phyloP scores from a whole-genome alignment of 1,140 invertebrate genomes.

The Penaeus indicus region DNA sequence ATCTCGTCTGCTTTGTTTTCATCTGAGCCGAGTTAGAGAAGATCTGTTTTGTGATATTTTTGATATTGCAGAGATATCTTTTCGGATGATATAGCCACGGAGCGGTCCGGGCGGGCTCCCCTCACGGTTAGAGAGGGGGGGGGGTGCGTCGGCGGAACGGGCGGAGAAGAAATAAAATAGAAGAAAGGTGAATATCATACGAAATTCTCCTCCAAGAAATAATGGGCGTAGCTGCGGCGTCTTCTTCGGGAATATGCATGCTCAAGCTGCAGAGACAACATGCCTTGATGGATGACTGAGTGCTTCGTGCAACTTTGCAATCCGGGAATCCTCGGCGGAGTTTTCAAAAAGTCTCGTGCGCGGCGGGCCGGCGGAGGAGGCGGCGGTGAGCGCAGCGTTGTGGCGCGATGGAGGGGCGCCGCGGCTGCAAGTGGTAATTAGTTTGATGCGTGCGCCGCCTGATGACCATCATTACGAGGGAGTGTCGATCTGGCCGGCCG shows the following conservation, averaged over 20 bases:
- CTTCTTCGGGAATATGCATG: conserved; percentile 37
- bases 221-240: conserved; percentile 21
- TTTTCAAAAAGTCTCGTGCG: conserved; percentile 48
- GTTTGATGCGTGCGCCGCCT: conserved; percentile 57
- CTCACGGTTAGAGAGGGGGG: neutral
- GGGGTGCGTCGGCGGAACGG: neutral
- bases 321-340: conserved; percentile 22
- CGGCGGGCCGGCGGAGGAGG: neutral
- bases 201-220: neutral
- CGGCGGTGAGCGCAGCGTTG: conserved; percentile 38
- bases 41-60: too few relatives aligned
- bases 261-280: conserved; percentile 62
- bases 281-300: conserved; percentile 62
- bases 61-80: too few relatives aligned
- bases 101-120: neutral
- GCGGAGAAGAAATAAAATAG: neutral
- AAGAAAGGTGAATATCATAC: neutral
- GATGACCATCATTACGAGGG: conserved; percentile 62
- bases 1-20: too few relatives aligned
- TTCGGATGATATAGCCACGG: too few relatives aligned
- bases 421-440: conserved; percentile 53
- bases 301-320: conserved; percentile 55
- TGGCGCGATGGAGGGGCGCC: conserved; percentile 12
- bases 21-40: too few relatives aligned
- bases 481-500: conserved; percentile 55